These are phyloP conservation scores for Melanotaenia maccullochi DNA, from an alignment of 2,797 vertebrate species.

Conservation along the genomic window DNA sequence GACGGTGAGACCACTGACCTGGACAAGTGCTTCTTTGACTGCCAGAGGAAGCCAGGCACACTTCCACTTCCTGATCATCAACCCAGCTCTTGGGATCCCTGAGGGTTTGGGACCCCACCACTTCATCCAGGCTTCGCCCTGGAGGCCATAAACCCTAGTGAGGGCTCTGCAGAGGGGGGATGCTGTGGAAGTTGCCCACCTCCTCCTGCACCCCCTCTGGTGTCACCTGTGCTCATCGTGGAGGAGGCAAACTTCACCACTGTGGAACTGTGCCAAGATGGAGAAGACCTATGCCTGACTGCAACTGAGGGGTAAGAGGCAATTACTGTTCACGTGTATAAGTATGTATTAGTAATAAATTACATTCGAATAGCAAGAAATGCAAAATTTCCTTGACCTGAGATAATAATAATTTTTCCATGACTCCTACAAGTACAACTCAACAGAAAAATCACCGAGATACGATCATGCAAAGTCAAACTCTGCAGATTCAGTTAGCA, in stretches of 20 bases:
- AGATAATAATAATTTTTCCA: neutral
- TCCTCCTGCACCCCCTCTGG: conserved; percentile 52
- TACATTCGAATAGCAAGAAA: neutral
- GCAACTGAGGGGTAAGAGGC: conserved; percentile 74
- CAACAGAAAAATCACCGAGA: neutral
- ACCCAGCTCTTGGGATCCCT: conserved; percentile 22
- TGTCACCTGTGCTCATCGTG: conserved; percentile 53
- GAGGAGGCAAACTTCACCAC: conserved; percentile 64
- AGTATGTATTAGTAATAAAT: conserved; percentile 2
- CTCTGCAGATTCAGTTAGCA: neutral
- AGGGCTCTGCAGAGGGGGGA: conserved; percentile 74
- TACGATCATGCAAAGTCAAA: neutral
- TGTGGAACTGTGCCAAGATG: conserved; percentile 72
- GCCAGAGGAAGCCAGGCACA: conserved; percentile 10
- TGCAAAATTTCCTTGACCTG: neutral
- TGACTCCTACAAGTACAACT: neutral
- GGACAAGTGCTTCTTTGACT: conserved; percentile 24
- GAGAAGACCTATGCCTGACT: conserved; percentile 63
- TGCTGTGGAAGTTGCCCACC: conserved; percentile 71
- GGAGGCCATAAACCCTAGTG: conserved; percentile 74
- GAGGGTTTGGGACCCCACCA: conserved; percentile 23
- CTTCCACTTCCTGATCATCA: conserved; percentile 16
- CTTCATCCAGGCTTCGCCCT: conserved; percentile 64
- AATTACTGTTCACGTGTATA: neutral
- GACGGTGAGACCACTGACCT: conserved; percentile 19